phyloP scores from a whole-genome alignment of 2,888 invertebrate genomes.

The Augiades crinisus region DNA sequence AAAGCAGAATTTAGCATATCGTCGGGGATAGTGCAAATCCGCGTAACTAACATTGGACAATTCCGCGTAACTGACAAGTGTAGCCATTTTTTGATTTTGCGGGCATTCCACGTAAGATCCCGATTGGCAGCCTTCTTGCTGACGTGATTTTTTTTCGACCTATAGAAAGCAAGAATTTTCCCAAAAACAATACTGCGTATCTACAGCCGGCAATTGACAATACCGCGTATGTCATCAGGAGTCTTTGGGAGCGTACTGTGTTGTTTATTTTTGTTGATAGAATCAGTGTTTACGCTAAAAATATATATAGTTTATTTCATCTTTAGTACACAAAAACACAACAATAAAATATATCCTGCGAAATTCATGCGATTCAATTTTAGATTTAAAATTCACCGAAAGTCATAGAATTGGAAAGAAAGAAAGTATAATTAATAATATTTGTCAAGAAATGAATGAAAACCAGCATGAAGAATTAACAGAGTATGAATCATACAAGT shows the following conservation, averaged over 20 bases:
- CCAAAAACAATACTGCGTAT: slow-evolving; percentile 2
- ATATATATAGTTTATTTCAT: no score
- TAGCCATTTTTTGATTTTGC: slow-evolving; percentile 20
- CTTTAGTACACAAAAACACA: no score
- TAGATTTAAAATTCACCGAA: no score
- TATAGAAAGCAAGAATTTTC: background rate
- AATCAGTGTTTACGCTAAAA: background rate
- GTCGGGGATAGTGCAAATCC: background rate
- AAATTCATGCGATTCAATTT: no score
- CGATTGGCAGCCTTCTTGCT: slow-evolving; percentile 14
- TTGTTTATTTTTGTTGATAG: background rate
- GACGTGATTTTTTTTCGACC: slow-evolving; percentile 4
- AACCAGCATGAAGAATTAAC: no score
- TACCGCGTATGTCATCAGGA: background rate
- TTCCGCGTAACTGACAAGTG: slow-evolving; percentile 24
- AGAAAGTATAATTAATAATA: no score
- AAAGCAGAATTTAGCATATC: no score
- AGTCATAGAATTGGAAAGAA: no score
- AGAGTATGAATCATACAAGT: no score
- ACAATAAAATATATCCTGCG: no score
- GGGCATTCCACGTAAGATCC: slow-evolving; percentile 14
- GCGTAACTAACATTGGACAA: slow-evolving; percentile 20
- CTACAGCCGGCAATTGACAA: background rate
- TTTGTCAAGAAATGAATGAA: no score
- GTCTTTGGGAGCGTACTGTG: background rate